Conservation (phyloP, 2,888 invertebrate species). For the Dasysyrphus albostriatus region DNA sequence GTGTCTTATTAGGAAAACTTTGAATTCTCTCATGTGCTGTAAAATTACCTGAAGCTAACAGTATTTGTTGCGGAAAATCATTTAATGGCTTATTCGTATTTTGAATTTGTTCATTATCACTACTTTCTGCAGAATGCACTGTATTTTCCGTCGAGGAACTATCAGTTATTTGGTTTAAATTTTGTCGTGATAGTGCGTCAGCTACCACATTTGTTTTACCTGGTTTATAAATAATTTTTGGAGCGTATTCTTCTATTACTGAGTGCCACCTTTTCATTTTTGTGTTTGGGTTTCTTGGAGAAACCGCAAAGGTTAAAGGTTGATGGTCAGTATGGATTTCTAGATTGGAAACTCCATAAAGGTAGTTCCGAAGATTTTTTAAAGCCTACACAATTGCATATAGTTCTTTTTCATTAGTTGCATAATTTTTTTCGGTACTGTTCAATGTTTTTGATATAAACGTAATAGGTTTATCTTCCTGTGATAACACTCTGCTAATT, state of each 20-base stretch:
- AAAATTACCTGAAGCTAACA: not conserved
- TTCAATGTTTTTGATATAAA: slow-evolving; percentile 38
- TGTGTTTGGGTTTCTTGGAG: slow-evolving; percentile 68
- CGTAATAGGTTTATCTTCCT: not conserved
- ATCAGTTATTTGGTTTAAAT: slow-evolving; percentile 41
- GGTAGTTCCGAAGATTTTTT: not conserved
- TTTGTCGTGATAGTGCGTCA: slow-evolving; percentile 60
- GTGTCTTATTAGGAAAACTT: not conserved
- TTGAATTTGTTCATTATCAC: not conserved
- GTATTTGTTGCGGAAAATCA: too few species aligned
- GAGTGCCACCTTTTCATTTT: slow-evolving; percentile 61
- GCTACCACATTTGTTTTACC: slow-evolving; percentile 62
- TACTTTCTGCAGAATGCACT: not conserved
- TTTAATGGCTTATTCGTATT: too few species aligned
- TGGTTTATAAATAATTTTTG: slow-evolving; percentile 56
- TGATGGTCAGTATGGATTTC: not conserved
- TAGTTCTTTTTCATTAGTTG: slow-evolving; percentile 43
- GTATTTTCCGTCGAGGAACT: not conserved
- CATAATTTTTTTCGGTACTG: not conserved
- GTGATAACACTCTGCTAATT: not conserved
- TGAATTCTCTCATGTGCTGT: not conserved
- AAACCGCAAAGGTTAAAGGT: slow-evolving; percentile 40
- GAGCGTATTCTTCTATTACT: slow-evolving; percentile 61
- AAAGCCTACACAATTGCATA: slow-evolving; percentile 52
- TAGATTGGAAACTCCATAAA: not conserved